These are phyloP conservation scores for Dryoscopus gambensis DNA, from an alignment of 2,113 vertebrate genomes.

Conservation along the genomic window DNA sequence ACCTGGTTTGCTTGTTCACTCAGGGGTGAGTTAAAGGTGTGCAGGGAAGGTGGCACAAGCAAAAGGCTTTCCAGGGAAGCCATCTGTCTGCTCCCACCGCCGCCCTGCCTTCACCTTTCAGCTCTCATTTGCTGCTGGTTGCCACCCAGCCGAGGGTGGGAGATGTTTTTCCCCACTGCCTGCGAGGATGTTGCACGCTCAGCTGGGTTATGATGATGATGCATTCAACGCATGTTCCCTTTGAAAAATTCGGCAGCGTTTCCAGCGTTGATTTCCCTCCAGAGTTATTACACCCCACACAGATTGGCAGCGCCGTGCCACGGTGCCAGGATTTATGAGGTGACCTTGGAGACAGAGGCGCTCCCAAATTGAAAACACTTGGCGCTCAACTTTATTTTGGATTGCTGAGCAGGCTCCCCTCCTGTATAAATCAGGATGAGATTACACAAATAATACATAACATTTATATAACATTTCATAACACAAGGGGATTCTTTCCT, in stretches of 20 bases:
- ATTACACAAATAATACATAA: conserved; percentile 38
- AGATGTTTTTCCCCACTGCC: neutral
- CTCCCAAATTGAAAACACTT: conserved; percentile 33
- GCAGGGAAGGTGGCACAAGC: neutral
- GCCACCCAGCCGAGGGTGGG: neutral
- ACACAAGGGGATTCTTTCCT: neutral
- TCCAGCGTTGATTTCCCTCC: conserved; percentile 63
- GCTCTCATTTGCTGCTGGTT: neutral
- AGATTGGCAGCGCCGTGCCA: conserved; percentile 25
- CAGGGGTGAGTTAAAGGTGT: neutral
- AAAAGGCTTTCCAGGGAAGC: neutral
- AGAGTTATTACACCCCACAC: conserved; percentile 59
- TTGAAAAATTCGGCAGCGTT: conserved; percentile 48
- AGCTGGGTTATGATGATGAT: conserved; percentile 19
- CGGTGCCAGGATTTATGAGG: conserved; percentile 45
- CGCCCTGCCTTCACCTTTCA: neutral
- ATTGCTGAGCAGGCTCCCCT: neutral
- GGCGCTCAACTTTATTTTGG: neutral
- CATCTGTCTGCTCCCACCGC: neutral
- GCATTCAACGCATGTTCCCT: conserved; percentile 15
- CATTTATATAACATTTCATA: neutral
- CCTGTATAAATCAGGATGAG: conserved; percentile 46
- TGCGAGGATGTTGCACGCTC: neutral
- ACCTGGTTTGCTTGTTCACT: neutral
- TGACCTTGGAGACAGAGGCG: conserved; percentile 61